Base-by-base conservation (phyloP, 2,113 vertebrate genomes). In the Athene noctua region DNA sequence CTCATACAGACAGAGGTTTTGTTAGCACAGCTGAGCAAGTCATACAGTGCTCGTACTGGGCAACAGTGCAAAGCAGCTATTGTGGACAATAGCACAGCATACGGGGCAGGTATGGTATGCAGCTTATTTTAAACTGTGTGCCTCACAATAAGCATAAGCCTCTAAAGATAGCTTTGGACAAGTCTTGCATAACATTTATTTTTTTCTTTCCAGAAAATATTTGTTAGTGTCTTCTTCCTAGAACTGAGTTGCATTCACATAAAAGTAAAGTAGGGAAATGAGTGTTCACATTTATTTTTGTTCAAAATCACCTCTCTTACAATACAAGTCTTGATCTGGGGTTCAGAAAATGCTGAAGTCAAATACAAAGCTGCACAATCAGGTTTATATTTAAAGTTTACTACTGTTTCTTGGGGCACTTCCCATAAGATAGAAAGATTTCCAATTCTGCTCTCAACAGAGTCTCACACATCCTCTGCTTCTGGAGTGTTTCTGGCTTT, bases 91-190 rank as follows among this genome's bases (percentile, higher is more conserved):
- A 75, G 51, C 38, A 59, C 13, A 27, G 40, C 6, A 34, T 8
- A 19, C 0, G 1, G 12, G 23, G 36, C 47, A 78, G 47, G 42
- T 36, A 29, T 7, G 5, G 21, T 13, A 15, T 0, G 2, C 34
- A 67, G 42, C 20, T 46, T 27, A 26, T 34, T 38, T 38, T 66
- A 32, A 72, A 40, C 42, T 25, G 6, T 2, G 2, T 52, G 34
- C 55, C 11, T 55, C 59, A 36, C 34, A 66, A 30, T 38, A 82
- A 67, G 29, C 29, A 63, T 58, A 29, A 78, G 18, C 59, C 55
- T 46, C 59, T 42, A 42, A 61, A 73, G 34, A 38, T 9, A 78
- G 6, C 11, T 46, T 81, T 57, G 44, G 29, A 62, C 32, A 72
- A 89, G 59, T 52, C 23, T 25, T 46, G 29, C 18, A 57, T 25